A percentile compares a stretch with the other conserved stretches of the same genome.
Conservation (phyloP, 1,140 invertebrate genomes). For the Zaprionus ornatus region DNA sequence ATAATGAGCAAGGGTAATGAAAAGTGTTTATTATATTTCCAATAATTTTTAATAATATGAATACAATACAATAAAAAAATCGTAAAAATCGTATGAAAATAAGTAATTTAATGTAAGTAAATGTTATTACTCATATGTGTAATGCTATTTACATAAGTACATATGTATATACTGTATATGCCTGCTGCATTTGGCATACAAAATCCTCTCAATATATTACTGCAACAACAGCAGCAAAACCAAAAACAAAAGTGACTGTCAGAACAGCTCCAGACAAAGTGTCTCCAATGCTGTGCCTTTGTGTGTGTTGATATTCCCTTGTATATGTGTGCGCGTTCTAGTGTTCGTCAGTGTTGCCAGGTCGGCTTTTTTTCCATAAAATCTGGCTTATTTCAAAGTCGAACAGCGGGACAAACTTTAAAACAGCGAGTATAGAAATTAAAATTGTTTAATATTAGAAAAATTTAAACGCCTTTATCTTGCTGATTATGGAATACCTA, state of each 20-base stretch:
- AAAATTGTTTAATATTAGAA: no score
- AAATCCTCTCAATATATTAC: slow-evolving; percentile 10
- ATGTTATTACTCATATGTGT: background rate
- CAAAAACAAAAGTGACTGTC: background rate
- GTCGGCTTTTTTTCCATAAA: no score
- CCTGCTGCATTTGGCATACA: background rate
- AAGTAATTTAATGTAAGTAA: background rate
- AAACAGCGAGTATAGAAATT: no score
- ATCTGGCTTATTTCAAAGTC: no score
- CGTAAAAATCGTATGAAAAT: background rate
- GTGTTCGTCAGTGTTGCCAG: background rate
- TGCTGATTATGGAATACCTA: no score
- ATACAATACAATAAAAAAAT: background rate
- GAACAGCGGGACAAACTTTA: no score
- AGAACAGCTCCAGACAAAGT: slow-evolving; percentile 19
- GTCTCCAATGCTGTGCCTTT: slow-evolving; percentile 16
- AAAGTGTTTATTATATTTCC: background rate
- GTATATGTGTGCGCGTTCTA: background rate
- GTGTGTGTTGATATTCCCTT: background rate
- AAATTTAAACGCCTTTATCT: no score
- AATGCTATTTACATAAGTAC: background rate
- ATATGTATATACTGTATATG: background rate
- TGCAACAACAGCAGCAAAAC: slow-evolving; percentile 3
- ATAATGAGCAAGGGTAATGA: background rate
- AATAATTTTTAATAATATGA: background rate